Base-by-base conservation (phyloP, 2,888 invertebrate species). In the Epirrhoe tristata region DNA sequence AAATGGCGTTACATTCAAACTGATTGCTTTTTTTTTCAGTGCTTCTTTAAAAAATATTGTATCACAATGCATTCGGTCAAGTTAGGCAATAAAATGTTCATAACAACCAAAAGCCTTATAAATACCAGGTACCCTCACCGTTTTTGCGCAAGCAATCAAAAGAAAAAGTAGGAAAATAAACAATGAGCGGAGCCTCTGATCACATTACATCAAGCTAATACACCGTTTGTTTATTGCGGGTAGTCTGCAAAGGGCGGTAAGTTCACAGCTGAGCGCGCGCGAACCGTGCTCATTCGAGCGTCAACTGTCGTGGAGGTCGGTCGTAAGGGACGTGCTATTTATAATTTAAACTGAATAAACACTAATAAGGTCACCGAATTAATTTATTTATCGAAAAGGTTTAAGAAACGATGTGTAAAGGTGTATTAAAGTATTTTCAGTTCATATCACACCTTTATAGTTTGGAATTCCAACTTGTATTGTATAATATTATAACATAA, bases 241-340 rank as follows among this genome's bases (percentile, higher is more conserved):
- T 86, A 85, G 82, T 79, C 70, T 54, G 67, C 69, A 79, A 84
- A 84, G 80, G 81, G 77, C 77, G 77, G 76, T 82, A 74, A 79
- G 80, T 83, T 82, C 77, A 81, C 77, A 78, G 71, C 75, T 78
- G 69, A 65, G 70, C 53, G 73, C 73, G 74, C 81, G 77, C 76
- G 39, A 69, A 60, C 48, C 71, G 77, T 70, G 77, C 77, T 82
- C 80, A 85, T 69, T 86, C 81, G 74, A 75, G 80, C 79, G 80
- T 73, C 73, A 66, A 70, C 63, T 68, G 70, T 75, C 70, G 73
- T 56, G 61, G 70, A 75, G 77, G 74, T 77, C 71, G 72, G 75
- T 76, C 81, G 78, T 66, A 57, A 52, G 56, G 57, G 39, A 48
- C 31, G 52, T 58, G 66, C 75, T 80, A 77, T 75, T 80, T 80